A percentile compares a stretch with the other conserved stretches of the same genome.
Conservation (phyloP, 2,797 vertebrate species). For the Percopsis omiscomaycus region DNA sequence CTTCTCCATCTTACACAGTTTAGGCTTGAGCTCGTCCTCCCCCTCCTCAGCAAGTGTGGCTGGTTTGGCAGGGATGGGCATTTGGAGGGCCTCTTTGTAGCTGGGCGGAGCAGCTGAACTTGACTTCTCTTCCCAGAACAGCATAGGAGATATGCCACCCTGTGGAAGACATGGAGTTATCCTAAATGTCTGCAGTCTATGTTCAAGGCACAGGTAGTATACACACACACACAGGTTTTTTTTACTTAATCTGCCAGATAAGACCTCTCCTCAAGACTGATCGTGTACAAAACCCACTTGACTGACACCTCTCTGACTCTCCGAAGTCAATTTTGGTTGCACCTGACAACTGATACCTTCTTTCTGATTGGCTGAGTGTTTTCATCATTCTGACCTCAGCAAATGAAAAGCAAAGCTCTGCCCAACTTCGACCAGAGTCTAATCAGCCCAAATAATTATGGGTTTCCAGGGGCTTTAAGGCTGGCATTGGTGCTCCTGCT, state of each 20-base stretch:
- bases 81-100: constrained; percentile 55
- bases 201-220: not conserved
- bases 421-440: no score
- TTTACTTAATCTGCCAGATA: no score
- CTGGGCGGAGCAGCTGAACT: constrained; percentile 58
- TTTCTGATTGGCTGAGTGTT: not conserved
- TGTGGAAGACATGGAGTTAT: constrained; percentile 45
- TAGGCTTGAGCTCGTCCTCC: constrained; percentile 76
- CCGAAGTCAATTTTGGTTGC: no score
- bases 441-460: no score
- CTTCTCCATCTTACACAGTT: constrained; percentile 85
- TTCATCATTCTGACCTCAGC: no score
- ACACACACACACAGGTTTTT: no score
- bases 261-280: no score
- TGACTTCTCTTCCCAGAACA: constrained; percentile 79
- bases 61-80: constrained; percentile 16
- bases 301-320: no score
- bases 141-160: constrained; percentile 84
- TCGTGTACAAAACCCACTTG: no score
- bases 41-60: constrained; percentile 22
- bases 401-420: no score
- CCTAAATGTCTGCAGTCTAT: not conserved
- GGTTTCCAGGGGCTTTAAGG: not conserved
- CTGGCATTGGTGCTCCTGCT: constrained; percentile 15
- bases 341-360: not conserved